Evolutionary conservation across 2,797 vertebrate species (phyloP).

Genomic region (Ibycter americanus): DNA sequence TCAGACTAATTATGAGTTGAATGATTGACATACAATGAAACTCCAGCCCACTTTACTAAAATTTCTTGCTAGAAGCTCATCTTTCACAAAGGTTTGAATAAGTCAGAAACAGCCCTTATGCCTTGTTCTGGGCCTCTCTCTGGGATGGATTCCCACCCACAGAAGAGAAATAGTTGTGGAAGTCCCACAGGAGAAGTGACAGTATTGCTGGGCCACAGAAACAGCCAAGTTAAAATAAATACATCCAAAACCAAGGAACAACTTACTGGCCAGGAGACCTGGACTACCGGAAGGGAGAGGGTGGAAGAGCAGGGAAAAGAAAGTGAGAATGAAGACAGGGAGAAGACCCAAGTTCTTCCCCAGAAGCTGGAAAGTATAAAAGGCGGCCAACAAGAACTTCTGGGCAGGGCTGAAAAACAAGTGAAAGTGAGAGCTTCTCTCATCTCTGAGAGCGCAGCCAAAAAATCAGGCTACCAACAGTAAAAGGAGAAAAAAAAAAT

Average conservation of each 20-base stretch:
- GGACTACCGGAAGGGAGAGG: neutral
- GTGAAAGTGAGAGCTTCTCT: slow-evolving; percentile 29
- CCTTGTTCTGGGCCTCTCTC: slow-evolving; percentile 15
- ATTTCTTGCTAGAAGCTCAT: neutral
- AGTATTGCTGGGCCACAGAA: neutral
- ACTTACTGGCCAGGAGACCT: neutral
- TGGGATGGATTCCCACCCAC: slow-evolving; percentile 13
- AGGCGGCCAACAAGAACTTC: neutral
- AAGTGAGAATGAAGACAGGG: neutral
- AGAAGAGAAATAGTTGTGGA: slow-evolving; percentile 2
- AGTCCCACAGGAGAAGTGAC: slow-evolving; percentile 14
- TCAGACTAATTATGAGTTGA: neutral
- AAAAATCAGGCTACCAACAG: slow-evolving; percentile 14
- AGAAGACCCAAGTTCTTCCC: neutral
- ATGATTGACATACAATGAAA: neutral
- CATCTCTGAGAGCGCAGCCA: slow-evolving; percentile 8
- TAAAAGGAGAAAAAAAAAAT: neutral
- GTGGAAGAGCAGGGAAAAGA: neutral
- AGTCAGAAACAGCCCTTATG: neutral
- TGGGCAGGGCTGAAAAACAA: slow-evolving; percentile 42
- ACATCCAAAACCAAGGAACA: slow-evolving; percentile 10
- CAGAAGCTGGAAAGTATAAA: slow-evolving; percentile 33
- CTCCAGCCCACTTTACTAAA: neutral
- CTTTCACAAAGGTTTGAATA: neutral
- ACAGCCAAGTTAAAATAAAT: slow-evolving; percentile 15